Percentiles rank a stretch among this genome's conserved stretches.
These are phyloP conservation scores for Petaurus breviceps DNA, from an alignment of 2,113 vertebrate species.

Conservation along the genomic window DNA sequence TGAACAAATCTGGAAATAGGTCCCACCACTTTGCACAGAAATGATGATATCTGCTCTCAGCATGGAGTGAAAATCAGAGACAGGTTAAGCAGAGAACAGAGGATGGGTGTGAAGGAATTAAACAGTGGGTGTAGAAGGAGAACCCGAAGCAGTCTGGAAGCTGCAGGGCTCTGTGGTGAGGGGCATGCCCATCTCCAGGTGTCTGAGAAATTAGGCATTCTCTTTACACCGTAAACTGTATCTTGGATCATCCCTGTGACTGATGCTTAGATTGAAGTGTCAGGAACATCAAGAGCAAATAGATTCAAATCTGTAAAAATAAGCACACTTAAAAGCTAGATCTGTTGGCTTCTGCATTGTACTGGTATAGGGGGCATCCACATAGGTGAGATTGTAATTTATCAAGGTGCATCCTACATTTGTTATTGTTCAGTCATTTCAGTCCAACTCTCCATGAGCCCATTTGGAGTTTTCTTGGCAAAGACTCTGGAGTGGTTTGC, in stretches of 20 bases:
- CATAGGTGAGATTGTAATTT: background rate
- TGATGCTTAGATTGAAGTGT: background rate
- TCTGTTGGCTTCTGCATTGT: background rate
- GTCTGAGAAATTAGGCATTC: background rate
- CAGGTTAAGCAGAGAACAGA: background rate
- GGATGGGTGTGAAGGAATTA: background rate
- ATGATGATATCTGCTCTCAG: background rate
- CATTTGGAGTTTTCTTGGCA: too few relatives aligned
- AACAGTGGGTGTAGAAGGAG: too few relatives aligned
- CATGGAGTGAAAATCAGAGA: background rate
- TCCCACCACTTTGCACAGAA: background rate
- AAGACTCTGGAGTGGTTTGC: too few relatives aligned
- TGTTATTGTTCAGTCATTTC: too few relatives aligned
- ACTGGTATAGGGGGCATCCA: background rate
- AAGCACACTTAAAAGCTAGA: background rate
- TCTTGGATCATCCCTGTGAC: background rate
- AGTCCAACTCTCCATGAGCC: too few relatives aligned
- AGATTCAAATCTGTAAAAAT: background rate
- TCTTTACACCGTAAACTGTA: too few relatives aligned
- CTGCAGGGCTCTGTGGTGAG: background rate
- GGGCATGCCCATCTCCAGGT: too few relatives aligned
- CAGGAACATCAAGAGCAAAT: background rate
- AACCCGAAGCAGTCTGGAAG: background rate
- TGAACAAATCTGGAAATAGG: background rate
- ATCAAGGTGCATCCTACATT: background rate